phyloP scores from a whole-genome alignment of 2,888 invertebrate genomes.

The Melipona beecheii region DNA sequence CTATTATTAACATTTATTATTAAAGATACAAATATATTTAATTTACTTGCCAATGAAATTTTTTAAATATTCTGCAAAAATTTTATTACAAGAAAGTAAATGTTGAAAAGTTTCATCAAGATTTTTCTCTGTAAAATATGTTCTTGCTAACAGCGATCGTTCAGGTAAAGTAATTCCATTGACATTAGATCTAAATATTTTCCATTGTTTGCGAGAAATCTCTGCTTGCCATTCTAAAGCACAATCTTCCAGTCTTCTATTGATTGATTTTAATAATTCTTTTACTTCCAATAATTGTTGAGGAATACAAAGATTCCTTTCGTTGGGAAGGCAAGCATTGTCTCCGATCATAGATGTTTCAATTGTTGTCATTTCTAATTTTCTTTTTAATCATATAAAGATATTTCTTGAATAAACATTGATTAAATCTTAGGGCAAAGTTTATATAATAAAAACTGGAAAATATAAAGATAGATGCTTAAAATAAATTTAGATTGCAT shows the following conservation, averaged over 20 bases:
- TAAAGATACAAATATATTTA: not conserved
- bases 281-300: slow-evolving; percentile 66
- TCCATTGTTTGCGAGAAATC: slow-evolving; percentile 78
- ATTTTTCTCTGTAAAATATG: slow-evolving; percentile 75
- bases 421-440: not conserved
- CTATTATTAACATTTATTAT: not conserved
- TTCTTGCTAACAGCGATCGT: slow-evolving; percentile 74
- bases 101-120: slow-evolving; percentile 76
- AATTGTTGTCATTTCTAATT: slow-evolving; percentile 42
- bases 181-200: slow-evolving; percentile 68
- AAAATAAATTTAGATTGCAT: slow-evolving; percentile 34
- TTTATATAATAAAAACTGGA: slow-evolving; percentile 1
- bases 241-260: slow-evolving; percentile 75
- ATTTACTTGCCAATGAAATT: slow-evolving; percentile 72
- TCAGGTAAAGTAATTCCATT: slow-evolving; percentile 60
- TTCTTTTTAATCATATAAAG: not conserved
- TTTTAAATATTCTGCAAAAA: slow-evolving; percentile 73
- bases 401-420: slow-evolving; percentile 21
- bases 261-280: slow-evolving; percentile 71
- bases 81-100: slow-evolving; percentile 70
- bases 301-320: slow-evolving; percentile 41
- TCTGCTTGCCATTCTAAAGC: slow-evolving; percentile 75
- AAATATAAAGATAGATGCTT: slow-evolving; percentile 15
- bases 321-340: not conserved
- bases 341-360: slow-evolving; percentile 10